Conservation (phyloP, 2,113 vertebrate species). For the Podarcis cretensis region DNA sequence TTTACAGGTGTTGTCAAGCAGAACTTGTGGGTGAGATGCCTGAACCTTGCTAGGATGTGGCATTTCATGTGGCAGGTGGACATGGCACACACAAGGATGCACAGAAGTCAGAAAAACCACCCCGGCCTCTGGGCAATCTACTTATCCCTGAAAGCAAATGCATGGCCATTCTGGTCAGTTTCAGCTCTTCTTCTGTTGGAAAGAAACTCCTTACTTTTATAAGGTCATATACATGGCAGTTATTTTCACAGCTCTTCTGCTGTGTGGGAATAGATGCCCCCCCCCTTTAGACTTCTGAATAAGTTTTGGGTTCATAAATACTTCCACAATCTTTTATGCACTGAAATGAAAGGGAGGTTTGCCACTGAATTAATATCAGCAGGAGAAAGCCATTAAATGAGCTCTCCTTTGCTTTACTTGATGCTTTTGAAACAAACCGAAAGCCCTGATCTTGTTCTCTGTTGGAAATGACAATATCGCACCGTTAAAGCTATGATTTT, state of each 20-base stretch:
- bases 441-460: constrained; percentile 17
- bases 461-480: constrained; percentile 26
- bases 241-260: background rate
- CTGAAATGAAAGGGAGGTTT: constrained; percentile 30
- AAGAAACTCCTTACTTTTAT: background rate
- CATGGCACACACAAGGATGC: background rate
- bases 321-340: constrained; percentile 23
- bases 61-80: background rate
- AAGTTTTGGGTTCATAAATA: constrained; percentile 22
- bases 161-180: background rate
- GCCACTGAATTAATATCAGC: constrained; percentile 30
- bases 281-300: background rate
- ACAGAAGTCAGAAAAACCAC: background rate
- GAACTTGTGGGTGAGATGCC: background rate
- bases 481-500: constrained; percentile 1
- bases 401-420: background rate
- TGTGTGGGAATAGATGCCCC: background rate
- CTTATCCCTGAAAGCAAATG: background rate
- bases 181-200: background rate
- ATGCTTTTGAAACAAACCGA: constrained; percentile 25
- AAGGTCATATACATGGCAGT: background rate
- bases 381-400: constrained; percentile 22
- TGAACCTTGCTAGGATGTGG: background rate
- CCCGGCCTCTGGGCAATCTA: background rate
- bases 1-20: background rate